Base-by-base conservation (phyloP, 2,113 vertebrate species). In the Taurulus bubalis region DNA sequence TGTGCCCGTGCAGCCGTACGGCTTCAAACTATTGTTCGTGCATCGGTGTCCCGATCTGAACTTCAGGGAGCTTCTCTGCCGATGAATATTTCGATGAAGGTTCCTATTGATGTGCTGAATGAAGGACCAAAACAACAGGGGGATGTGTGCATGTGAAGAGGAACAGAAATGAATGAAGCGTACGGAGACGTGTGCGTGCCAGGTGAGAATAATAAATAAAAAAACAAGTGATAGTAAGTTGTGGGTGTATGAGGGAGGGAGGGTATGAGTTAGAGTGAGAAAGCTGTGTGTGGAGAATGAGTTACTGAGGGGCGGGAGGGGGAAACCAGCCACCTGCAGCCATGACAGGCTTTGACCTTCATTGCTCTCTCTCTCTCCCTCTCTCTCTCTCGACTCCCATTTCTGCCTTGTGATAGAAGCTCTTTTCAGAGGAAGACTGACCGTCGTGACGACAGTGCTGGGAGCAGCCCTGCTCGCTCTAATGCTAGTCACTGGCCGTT, bases 341-440 rank as follows among this genome's bases (percentile, higher is more conserved):
- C 95, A 94, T 95, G 95, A 95, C 95, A 95, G 94, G 94, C 96
- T 96, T 96, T 97, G 96, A 97, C 97, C 97, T 97, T 97, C 96
- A 96, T 95, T 94, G 91, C 85, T 85, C 81, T 82, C 90, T 83
- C 84, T 84, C 83, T 79, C 79, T 66, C 60, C 69, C 70, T 53
- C 68, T 55, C 53, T 30, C 63, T 66, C 70, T 8, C 82, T 89
- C 86, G 51, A 82, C 89, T 92, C 85, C 73, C 79, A 81, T 86
- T 84, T 82, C 88, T 91, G 78, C 86, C 88, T 83, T 51, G 88
- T 81, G 90, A 93, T 94, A 87, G 85, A 93, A 94, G 93, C 90
- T 93, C 94, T 90, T 94, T 95, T 95, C 94, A 95, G 82, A 90
- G 86, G 88, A 89, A 82, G 86, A 94, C 93, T 90, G 93, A 90